These are phyloP conservation scores for Poecilia velifera DNA, from an alignment of 2,797 vertebrate species.

Conservation along the genomic window DNA sequence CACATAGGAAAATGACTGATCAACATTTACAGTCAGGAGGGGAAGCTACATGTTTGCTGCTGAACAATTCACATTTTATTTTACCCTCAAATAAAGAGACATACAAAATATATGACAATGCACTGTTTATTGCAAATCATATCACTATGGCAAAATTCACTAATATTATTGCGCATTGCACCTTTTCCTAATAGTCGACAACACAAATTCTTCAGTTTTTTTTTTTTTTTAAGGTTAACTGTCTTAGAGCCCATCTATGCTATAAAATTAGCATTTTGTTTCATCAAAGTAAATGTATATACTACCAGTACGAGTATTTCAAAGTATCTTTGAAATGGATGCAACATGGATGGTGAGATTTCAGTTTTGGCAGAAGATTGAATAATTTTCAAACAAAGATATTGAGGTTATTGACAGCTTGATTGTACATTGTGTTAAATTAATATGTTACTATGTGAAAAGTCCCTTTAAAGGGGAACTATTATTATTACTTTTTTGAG, in stretches of 20 bases:
- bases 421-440: background rate
- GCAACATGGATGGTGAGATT: background rate
- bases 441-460: background rate
- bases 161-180: background rate
- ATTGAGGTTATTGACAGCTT: background rate
- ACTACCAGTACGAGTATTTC: background rate
- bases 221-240: background rate
- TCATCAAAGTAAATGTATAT: background rate
- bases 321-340: background rate
- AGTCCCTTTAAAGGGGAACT: background rate
- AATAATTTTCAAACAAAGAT: background rate
- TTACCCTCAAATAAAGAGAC: too few species aligned
- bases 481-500: too few species aligned
- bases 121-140: background rate
- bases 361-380: background rate
- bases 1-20: too few species aligned
- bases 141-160: background rate
- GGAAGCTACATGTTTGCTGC: too few species aligned
- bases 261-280: background rate
- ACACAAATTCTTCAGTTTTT: background rate
- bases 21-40: too few species aligned
- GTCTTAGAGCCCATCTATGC: background rate
- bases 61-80: too few species aligned
- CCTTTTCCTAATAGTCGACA: background rate
- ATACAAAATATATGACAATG: too few species aligned